phyloP scores from a whole-genome alignment of 1,140 invertebrate genomes.

The Anagrus nilaparvatae region DNA sequence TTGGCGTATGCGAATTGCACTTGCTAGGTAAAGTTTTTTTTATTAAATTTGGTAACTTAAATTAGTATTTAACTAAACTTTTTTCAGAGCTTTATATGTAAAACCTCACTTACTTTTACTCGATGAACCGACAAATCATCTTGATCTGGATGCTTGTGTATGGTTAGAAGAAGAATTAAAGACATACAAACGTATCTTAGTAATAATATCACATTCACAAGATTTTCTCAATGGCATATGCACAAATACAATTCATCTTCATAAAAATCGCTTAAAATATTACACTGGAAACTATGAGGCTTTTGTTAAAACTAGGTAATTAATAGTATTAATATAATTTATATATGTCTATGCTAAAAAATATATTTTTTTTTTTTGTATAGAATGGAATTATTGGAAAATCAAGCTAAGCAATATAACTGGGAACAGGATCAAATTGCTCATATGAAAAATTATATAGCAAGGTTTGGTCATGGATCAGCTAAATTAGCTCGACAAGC shows the following conservation, averaged over 20 bases:
- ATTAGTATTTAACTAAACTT: slow-evolving; percentile 5
- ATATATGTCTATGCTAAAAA: slow-evolving; percentile 1
- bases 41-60: not conserved
- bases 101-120: slow-evolving; percentile 89
- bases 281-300: slow-evolving; percentile 96
- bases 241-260: slow-evolving; percentile 96
- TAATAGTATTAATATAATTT: not conserved
- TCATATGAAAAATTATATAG: slow-evolving; percentile 99
- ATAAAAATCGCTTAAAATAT: slow-evolving; percentile 87
- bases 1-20: slow-evolving; percentile 98
- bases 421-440: slow-evolving; percentile 99
- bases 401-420: slow-evolving; percentile 98
- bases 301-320: slow-evolving; percentile 57
- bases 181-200: slow-evolving; percentile 91
- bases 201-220: slow-evolving; percentile 99
- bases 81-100: slow-evolving; percentile 64
- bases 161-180: slow-evolving; percentile 98
- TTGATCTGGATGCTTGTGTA: slow-evolving; percentile 98
- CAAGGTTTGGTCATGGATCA: slow-evolving; percentile 96
- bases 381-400: slow-evolving; percentile 88
- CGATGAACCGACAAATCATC: slow-evolving; percentile 97
- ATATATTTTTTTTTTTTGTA: slow-evolving; percentile 7
- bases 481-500: slow-evolving; percentile 97
- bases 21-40: slow-evolving; percentile 59
- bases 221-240: slow-evolving; percentile 99